phyloP scores from a whole-genome alignment of 2,113 vertebrate genomes.

The Zosterops borbonicus region DNA sequence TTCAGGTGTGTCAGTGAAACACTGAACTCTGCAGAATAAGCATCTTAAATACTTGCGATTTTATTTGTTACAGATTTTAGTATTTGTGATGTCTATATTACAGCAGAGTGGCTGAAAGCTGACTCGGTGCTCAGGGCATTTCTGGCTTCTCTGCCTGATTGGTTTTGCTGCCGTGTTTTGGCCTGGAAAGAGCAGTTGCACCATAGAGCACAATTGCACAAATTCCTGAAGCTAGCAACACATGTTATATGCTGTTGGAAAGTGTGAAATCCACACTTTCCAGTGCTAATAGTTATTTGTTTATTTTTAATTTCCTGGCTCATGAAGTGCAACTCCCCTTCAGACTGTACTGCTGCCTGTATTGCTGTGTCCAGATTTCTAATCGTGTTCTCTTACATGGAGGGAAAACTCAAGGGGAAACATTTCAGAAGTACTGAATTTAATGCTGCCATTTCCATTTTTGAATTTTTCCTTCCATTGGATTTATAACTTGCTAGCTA shows the following conservation, averaged over 20 bases:
- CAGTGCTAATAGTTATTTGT: background rate
- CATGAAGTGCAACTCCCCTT: background rate
- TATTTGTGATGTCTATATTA: background rate
- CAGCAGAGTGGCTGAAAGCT: background rate
- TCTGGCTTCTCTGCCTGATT: background rate
- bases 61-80: background rate
- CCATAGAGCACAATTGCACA: background rate
- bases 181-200: background rate
- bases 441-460: background rate
- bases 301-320: conserved; percentile 25
- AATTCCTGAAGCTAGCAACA: background rate
- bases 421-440: background rate
- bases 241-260: background rate
- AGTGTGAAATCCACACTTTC: background rate
- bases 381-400: background rate
- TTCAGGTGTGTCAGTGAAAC: background rate
- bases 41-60: background rate
- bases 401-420: background rate
- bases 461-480: background rate
- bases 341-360: background rate
- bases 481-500: background rate
- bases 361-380: background rate
- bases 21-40: background rate
- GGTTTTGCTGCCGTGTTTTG: background rate
- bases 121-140: background rate